A percentile compares a stretch with the other conserved stretches of the same genome.
phyloP scores from a whole-genome alignment of 2,113 vertebrate genomes.

The Scophthalmus maximus region DNA sequence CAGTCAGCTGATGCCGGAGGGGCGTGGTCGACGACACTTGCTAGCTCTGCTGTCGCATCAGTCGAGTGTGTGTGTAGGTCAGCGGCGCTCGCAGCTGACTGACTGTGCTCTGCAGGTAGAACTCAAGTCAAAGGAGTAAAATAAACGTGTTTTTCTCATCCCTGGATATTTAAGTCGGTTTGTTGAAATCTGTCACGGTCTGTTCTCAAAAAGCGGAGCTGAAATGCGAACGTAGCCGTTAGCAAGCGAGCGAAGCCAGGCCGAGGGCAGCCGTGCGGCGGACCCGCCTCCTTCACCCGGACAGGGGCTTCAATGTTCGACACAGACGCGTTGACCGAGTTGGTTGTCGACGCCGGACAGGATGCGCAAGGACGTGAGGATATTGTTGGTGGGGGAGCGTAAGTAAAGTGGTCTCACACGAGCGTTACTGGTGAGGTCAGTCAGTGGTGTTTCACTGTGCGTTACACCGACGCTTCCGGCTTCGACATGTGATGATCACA shows the following conservation, averaged over 20 bases:
- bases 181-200: neutral
- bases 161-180: no score
- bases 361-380: slow-evolving; percentile 98
- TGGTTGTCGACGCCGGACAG: slow-evolving; percentile 52
- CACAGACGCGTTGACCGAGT: slow-evolving; percentile 4
- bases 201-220: slow-evolving; percentile 19
- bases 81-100: no score
- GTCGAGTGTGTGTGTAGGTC: slow-evolving; percentile 19
- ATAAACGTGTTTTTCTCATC: neutral
- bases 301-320: slow-evolving; percentile 66
- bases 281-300: slow-evolving; percentile 33
- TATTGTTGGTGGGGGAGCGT: slow-evolving; percentile 95
- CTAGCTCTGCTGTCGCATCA: neutral
- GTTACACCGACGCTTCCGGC: no score
- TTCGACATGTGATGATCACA: no score
- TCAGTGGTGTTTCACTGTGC: no score
- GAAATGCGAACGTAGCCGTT: slow-evolving; percentile 60
- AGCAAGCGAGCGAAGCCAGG: slow-evolving; percentile 59
- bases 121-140: no score
- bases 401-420: slow-evolving; percentile 70
- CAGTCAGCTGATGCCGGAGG: slow-evolving; percentile 29
- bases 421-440: no score
- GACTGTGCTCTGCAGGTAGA: no score
- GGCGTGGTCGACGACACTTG: slow-evolving; percentile 49
- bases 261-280: slow-evolving; percentile 41